Evolutionary conservation across 92 coral and sea anemone genomes (phyloP), one percentile per base, ranked within the genome.

Genomic region (Meandrina meandrites): DNA sequence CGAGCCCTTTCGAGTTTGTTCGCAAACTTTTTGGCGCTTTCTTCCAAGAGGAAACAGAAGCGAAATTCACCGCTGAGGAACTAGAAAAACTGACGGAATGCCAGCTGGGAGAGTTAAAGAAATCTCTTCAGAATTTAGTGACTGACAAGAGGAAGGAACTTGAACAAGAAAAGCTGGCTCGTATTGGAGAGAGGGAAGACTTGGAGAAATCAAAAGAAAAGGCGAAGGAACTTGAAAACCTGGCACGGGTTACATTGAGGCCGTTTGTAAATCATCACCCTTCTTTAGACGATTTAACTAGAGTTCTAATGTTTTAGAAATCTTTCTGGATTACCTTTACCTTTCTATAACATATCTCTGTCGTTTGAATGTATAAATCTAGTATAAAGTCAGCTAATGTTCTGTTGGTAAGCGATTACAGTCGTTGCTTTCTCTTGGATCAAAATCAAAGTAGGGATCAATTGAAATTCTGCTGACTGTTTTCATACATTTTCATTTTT

Each of bases 181-280:
- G 79, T 32, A 80, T 54, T 8, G 42, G 58, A n/a, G 85, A 57
- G 34, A 50, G 68, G 28, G 79, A 86, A 17, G 32, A 54, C n/a
- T 57, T 86, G 24, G 79, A 79, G 24, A 51, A 37, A 12, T 19
- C 56, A 21, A 86, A 80, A 73, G 21, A 53, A 21, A 84, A 84
- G 80, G 91, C 91, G 30, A 91, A 83, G 10, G 79, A 36, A 3
- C 8, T 88, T 66, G 94, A 91, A 87, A 58, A 21, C 5, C 76
- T 69, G 34, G 91, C 94, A 48, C 79, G 94, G 88, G 77, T 36
- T 54, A 84, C 90, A n/a, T 74, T 91, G 32, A 83, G 76, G 27
- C 94, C 94, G 9, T 84, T 88, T 19, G 60, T 91, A 3, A 91
- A 88, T 75, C 66, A 53, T 10, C 89, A 70, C 64, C 89, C 89